Evolutionary conservation across 1,140 invertebrate genomes (phyloP).

Genomic region (Lepidurus couesii): DNA sequence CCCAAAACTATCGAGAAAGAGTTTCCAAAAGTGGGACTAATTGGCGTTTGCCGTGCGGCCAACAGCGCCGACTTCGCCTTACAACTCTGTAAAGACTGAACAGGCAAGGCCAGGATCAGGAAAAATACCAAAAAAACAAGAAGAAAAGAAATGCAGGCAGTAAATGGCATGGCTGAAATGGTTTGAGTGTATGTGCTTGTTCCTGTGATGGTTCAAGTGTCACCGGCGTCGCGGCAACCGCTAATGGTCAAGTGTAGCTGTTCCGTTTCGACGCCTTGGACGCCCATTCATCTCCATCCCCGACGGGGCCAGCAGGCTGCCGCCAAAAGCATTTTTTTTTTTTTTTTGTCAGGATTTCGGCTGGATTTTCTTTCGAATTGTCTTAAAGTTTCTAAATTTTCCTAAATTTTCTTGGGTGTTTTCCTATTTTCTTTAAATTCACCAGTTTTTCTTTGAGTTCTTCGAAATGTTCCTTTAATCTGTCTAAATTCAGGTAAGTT

Average conservation of each 20-base stretch:
- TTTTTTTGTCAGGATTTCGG: not conserved
- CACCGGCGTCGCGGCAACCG: not conserved
- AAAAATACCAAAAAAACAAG: not conserved
- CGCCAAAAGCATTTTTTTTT: not conserved
- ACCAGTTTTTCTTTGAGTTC: too few relatives aligned
- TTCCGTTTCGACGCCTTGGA: constrained; percentile 8
- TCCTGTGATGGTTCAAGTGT: constrained; percentile 18
- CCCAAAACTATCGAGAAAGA: not conserved
- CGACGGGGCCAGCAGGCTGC: not conserved
- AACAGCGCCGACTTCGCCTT: not conserved
- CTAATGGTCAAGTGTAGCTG: constrained; percentile 21
- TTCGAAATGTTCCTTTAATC: too few relatives aligned
- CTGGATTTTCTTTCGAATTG: too few relatives aligned
- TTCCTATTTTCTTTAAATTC: too few relatives aligned
- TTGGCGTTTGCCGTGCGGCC: constrained; percentile 7
- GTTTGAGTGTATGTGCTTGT: constrained; percentile 22
- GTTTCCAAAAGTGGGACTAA: not conserved
- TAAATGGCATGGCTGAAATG: constrained; percentile 2
- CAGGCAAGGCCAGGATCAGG: not conserved
- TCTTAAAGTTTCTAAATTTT: too few relatives aligned
- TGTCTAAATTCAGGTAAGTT: too few relatives aligned
- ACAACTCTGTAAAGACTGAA: not conserved
- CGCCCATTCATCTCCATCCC: constrained; percentile 15
- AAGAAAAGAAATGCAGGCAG: not conserved
- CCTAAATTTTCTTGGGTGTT: too few relatives aligned